Evolutionary conservation across 2,113 vertebrate genomes (phyloP).

Genomic region (Pithys albifrons): DNA sequence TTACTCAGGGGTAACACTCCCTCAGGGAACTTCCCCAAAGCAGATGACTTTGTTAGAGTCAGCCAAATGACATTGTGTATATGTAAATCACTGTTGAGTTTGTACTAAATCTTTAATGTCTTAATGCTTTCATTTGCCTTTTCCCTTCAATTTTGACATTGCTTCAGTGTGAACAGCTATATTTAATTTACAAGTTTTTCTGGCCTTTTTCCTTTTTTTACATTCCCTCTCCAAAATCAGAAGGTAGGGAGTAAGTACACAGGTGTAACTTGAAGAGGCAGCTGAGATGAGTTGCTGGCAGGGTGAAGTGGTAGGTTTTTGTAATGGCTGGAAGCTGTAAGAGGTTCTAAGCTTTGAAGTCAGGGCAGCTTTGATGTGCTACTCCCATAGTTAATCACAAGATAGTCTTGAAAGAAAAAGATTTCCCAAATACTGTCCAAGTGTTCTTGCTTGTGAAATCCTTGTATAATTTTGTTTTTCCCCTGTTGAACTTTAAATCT

Average conservation of each 20-base stretch:
- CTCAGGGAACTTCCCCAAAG: neutral
- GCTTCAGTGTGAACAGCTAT: neutral
- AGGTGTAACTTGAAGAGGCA: slow-evolving; percentile 47
- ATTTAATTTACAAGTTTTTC: slow-evolving; percentile 53
- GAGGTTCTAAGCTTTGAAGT: slow-evolving; percentile 79
- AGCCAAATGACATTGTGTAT: neutral
- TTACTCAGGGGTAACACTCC: neutral
- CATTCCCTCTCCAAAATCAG: neutral
- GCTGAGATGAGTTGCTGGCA: slow-evolving; percentile 62
- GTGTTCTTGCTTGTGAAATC: slow-evolving; percentile 60
- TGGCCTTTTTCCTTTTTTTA: neutral
- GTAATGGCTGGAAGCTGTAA: slow-evolving; percentile 74
- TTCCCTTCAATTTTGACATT: neutral
- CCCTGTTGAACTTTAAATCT: slow-evolving; percentile 44
- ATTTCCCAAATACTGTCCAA: slow-evolving; percentile 68
- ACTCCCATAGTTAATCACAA: slow-evolving; percentile 73
- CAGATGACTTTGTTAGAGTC: neutral
- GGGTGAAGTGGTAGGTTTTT: slow-evolving; percentile 63
- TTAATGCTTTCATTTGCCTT: slow-evolving; percentile 29
- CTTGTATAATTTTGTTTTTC: slow-evolving; percentile 1
- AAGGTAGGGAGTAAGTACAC: slow-evolving; percentile 56
- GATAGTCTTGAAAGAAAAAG: slow-evolving; percentile 72
- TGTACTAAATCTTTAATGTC: slow-evolving; percentile 12
- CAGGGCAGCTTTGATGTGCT: slow-evolving; percentile 77
- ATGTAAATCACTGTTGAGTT: neutral